Base-by-base conservation (phyloP, 1,140 invertebrate species). In the Apis laboriosa region DNA sequence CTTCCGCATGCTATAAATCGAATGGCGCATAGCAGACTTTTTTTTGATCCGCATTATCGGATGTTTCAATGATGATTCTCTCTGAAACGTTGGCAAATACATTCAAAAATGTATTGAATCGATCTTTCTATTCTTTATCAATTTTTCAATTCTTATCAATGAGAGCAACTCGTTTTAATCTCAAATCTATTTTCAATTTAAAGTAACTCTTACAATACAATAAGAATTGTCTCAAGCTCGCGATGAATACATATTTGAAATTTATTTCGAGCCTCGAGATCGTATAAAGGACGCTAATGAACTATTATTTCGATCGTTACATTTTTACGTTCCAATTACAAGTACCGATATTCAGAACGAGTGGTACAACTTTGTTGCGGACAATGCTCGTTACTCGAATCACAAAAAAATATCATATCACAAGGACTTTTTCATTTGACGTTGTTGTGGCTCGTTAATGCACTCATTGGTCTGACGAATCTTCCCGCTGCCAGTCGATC, bases 341-440 rank as follows among this genome's bases (percentile, higher is more conserved):
- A 53, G 15, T 55, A 58, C 28, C 80, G 84, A 17, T 24, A 67
- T 49, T 17, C 11, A 7, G 9, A 24, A 28, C 58, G 11, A 53
- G n/a, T 43, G 4, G 13, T 19, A 11, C 19, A 24, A 17, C 8
- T 43, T 71, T 55, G 13, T 49, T 19, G 58, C 28, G 24, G 7
- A 64, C 43, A n/a, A 55, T 49, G 28, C 53, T 13, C 72, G 56
- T 58, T 28, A 28, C 34, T 84, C 64, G 21, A 77, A 80, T 83
- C 68, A 61, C 77, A 84, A 88, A 88, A 63, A 87, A 86, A 74
- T 84, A 28, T 24, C 21, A 74, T 80, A 74, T 82, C 73, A 83
- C 90, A 91, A 91, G 90, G 90, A 91, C 90, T 89, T 90, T 90
- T 90, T 89, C 84, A 91, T 91, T 92, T 85, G 83, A 74, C 84